phyloP scores from a whole-genome alignment of 2,797 vertebrate species.

The Chromobotia macracanthus region DNA sequence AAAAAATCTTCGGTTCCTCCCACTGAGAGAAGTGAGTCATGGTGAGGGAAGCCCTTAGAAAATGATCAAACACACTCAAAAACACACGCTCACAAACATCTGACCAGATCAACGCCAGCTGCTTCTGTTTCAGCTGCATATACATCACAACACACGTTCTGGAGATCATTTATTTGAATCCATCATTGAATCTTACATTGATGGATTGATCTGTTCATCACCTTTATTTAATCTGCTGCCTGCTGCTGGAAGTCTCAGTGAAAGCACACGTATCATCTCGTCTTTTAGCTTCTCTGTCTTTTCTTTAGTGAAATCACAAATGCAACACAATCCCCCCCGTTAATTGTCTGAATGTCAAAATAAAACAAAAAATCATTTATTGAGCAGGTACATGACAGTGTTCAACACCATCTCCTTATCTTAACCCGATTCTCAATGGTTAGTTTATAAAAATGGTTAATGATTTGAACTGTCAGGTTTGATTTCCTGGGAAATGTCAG shows the following conservation, averaged over 20 bases:
- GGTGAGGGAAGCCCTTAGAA: slow-evolving; percentile 46
- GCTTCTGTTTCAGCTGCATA: neutral
- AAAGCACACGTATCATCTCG: neutral
- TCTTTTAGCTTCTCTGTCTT: neutral
- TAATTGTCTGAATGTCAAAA: neutral
- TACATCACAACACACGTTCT: neutral
- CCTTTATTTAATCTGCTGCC: neutral
- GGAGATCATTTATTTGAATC: neutral
- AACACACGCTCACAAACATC: slow-evolving; percentile 29
- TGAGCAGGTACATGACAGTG: no score
- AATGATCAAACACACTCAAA: slow-evolving; percentile 26
- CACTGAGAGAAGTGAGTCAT: slow-evolving; percentile 54
- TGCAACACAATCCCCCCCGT: neutral
- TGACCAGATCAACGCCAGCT: neutral
- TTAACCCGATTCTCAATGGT: no score
- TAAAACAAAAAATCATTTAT: neutral
- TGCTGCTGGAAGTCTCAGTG: neutral
- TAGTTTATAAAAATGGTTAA: no score
- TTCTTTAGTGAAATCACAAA: neutral
- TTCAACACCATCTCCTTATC: no score
- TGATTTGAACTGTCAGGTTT: no score
- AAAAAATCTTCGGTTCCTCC: slow-evolving; percentile 35
- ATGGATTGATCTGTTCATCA: neutral
- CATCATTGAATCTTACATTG: neutral
- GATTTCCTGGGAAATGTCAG: no score